Evolutionary conservation across 2,888 invertebrate genomes (phyloP).

Genomic region (Aradus depressus): DNA sequence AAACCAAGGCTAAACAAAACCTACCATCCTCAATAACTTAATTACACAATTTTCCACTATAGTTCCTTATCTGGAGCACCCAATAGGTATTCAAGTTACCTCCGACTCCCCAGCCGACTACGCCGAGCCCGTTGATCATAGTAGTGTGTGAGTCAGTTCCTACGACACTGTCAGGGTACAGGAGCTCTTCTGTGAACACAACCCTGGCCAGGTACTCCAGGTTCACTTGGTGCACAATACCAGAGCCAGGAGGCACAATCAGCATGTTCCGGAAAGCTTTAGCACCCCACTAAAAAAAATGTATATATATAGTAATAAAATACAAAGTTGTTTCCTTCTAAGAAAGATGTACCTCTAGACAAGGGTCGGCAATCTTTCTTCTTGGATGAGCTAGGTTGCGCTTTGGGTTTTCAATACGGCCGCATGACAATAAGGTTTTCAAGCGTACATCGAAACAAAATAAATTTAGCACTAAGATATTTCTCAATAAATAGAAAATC

Average conservation of each 20-base stretch:
- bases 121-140: constrained; percentile 95
- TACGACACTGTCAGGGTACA: constrained; percentile 86
- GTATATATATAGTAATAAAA: constrained; percentile 6
- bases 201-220: constrained; percentile 86
- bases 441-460: not conserved
- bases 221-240: constrained; percentile 98
- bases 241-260: constrained; percentile 95
- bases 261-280: constrained; percentile 90
- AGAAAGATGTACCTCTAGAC: too few species aligned
- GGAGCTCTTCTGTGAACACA: constrained; percentile 59
- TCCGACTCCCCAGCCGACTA: constrained; percentile 93
- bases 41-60: too few species aligned
- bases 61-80: too few species aligned
- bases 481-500: too few species aligned
- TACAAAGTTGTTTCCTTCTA: too few species aligned
- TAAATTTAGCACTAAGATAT: too few species aligned
- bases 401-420: too few species aligned
- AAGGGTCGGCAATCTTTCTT: too few species aligned
- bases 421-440: not conserved
- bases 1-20: not conserved
- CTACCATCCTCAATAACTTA: not conserved
- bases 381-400: too few species aligned
- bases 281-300: constrained; percentile 79
- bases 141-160: constrained; percentile 99
- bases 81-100: too few species aligned